Percentiles rank a stretch among this genome's conserved stretches.
Conservation (phyloP, 2,113 vertebrate species). For the Anoura caudifer region DNA sequence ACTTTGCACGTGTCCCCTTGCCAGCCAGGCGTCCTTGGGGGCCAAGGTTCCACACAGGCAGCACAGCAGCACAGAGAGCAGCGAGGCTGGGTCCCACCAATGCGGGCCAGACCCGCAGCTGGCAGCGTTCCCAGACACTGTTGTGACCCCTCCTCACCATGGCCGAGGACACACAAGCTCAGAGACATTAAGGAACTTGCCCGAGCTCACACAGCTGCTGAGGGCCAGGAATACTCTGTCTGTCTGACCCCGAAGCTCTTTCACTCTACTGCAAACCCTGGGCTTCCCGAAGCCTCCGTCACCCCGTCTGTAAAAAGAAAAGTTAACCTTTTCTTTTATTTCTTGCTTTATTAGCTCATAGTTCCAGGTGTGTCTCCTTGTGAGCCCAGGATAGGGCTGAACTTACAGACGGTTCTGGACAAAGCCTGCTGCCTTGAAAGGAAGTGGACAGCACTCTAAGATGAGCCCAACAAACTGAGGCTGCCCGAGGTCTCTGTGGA, state of each 20-base stretch:
- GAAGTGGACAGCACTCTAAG: background rate
- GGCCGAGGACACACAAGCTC: background rate
- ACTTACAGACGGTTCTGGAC: fast-evolving
- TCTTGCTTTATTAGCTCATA: background rate
- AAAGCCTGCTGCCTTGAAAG: background rate
- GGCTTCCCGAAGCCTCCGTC: background rate
- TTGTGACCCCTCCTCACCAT: background rate
- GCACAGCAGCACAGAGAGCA: fast-evolving
- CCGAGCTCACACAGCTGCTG: background rate
- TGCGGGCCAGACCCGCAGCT: fast-evolving
- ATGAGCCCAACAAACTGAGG: fast-evolving
- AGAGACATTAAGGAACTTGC: background rate
- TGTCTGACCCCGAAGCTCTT: background rate
- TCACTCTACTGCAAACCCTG: background rate
- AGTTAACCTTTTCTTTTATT: background rate
- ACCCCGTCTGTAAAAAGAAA: background rate
- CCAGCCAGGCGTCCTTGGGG: background rate
- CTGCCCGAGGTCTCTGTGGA: background rate
- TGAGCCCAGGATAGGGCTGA: background rate
- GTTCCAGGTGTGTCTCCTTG: background rate
- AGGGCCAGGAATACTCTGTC: background rate
- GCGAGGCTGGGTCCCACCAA: background rate
- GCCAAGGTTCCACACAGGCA: background rate
- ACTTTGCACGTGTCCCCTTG: background rate
- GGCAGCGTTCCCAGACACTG: background rate